Percentiles rank a stretch among this genome's conserved stretches.
phyloP scores from a whole-genome alignment of 2,888 invertebrate species.

The Lycia hirtaria region DNA sequence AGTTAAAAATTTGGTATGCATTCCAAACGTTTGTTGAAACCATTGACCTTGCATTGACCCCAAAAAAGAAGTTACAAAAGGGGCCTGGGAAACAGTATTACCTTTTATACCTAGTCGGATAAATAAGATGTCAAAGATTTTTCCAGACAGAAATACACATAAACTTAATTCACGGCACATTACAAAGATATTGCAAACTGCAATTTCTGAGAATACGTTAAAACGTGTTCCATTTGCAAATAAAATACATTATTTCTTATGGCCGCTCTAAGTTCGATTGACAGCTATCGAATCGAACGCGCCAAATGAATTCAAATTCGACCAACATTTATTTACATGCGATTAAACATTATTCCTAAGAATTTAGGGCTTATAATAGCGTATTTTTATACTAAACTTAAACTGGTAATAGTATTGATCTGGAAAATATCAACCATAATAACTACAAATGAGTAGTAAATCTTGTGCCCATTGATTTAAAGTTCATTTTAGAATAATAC shows the following conservation, averaged over 20 bases:
- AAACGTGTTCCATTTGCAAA: conserved; percentile 67
- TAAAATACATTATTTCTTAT: conserved; percentile 74
- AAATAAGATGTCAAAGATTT: no score
- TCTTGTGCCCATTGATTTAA: neutral
- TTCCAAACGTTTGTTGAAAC: no score
- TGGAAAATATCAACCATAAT: conserved; percentile 11
- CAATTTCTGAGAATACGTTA: conserved; percentile 71
- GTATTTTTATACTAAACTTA: neutral
- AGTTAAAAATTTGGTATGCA: no score
- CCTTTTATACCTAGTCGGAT: no score
- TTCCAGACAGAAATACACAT: neutral
- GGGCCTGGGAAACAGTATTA: no score
- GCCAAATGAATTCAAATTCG: conserved; percentile 65
- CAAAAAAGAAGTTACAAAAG: no score
- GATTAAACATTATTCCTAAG: neutral
- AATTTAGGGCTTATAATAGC: neutral
- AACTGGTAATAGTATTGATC: conserved; percentile 11
- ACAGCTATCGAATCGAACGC: conserved; percentile 76
- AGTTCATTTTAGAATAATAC: conserved; percentile 4
- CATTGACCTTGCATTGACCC: no score
- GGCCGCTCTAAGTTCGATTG: conserved; percentile 61
- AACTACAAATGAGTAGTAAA: neutral
- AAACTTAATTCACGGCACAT: conserved; percentile 28
- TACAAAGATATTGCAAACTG: conserved; percentile 50
- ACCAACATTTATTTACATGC: conserved; percentile 1